A percentile compares a stretch with the other conserved stretches of the same genome.
These are phyloP conservation scores for Xenops minutus DNA, from an alignment of 2,797 vertebrate genomes.

Conservation along the genomic window DNA sequence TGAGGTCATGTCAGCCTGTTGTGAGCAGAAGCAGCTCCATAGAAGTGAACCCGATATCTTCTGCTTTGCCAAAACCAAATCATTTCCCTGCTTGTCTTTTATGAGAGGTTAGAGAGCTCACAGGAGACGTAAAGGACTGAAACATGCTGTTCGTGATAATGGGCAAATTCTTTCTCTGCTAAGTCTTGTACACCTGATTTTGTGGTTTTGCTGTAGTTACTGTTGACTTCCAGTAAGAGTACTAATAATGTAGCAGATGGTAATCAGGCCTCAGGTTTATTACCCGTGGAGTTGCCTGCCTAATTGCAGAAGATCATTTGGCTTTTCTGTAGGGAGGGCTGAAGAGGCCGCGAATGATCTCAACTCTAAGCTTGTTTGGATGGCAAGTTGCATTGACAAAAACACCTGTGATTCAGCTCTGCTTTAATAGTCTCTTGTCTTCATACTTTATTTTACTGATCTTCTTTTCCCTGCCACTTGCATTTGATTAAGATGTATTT, in stretches of 20 bases:
- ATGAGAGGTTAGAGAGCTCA: neutral
- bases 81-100: slow-evolving; percentile 5
- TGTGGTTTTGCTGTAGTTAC: slow-evolving; percentile 26
- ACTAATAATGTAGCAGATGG: neutral
- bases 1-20: neutral
- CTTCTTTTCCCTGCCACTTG: neutral
- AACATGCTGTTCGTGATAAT: neutral
- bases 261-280: neutral
- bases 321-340: neutral
- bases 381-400: neutral
- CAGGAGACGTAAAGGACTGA: neutral
- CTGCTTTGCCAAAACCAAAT: neutral
- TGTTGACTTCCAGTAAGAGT: slow-evolving; percentile 7
- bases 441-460: neutral
- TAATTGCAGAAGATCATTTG: neutral
- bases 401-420: neutral
- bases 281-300: neutral
- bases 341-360: neutral
- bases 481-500: neutral
- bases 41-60: neutral
- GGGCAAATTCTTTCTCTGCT: neutral
- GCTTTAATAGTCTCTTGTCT: neutral
- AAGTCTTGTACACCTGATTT: neutral
- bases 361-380: neutral
- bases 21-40: neutral